phyloP scores from a whole-genome alignment of 2,113 vertebrate species.

The Pachypanchax playfairii region DNA sequence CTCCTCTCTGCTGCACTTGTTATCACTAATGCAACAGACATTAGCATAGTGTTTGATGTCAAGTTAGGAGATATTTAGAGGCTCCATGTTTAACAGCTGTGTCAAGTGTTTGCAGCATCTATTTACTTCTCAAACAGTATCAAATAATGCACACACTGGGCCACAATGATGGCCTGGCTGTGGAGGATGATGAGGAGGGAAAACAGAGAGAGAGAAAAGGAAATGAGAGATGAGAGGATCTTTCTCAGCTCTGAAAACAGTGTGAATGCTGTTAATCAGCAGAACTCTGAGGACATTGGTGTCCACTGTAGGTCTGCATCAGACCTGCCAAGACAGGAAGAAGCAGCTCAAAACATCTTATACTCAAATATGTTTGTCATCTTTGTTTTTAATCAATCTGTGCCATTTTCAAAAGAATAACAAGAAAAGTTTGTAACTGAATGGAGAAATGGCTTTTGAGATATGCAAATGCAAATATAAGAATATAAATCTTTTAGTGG shows the following conservation, averaged over 20 bases:
- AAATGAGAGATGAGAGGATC: conserved; percentile 21
- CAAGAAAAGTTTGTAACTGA: background rate
- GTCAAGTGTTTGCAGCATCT: conserved; percentile 78
- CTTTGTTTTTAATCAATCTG: background rate
- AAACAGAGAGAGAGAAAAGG: conserved; percentile 64
- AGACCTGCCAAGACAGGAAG: conserved; percentile 27
- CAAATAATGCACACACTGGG: conserved; percentile 73
- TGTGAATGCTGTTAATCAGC: conserved; percentile 34
- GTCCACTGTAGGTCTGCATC: conserved; percentile 42
- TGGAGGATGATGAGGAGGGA: conserved; percentile 67
- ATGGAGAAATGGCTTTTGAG: background rate
- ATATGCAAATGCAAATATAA: conserved; percentile 19
- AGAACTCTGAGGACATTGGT: conserved; percentile 18
- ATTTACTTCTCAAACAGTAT: conserved; percentile 80
- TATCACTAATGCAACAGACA: conserved; percentile 77
- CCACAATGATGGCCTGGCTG: conserved; percentile 46
- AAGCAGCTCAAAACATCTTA: background rate
- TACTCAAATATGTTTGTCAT: background rate
- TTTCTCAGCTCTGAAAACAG: conserved; percentile 10
- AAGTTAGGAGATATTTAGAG: conserved; percentile 79
- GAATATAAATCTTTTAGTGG: background rate
- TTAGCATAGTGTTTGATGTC: conserved; percentile 83
- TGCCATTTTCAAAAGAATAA: background rate
- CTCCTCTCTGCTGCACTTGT: conserved; percentile 55
- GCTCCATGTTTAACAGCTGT: conserved; percentile 79